Percentiles rank a stretch among this genome's conserved stretches.
These are phyloP conservation scores for Bedellia somnulentella DNA, from an alignment of 2,888 invertebrate genomes.

Conservation along the genomic window DNA sequence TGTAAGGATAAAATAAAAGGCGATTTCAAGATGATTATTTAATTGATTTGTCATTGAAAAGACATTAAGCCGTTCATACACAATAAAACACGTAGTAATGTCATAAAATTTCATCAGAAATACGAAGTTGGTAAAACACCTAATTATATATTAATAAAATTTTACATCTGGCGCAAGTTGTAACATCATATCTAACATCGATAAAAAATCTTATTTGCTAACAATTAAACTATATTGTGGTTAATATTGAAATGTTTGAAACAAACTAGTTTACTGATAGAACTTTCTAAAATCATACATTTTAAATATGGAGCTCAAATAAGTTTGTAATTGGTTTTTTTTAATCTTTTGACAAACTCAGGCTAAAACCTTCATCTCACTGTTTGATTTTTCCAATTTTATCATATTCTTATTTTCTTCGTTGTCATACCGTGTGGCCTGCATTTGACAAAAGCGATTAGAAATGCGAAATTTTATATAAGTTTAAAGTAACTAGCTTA, in stretches of 20 bases:
- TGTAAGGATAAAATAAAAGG: conserved; percentile 46
- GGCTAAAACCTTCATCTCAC: conserved; percentile 16
- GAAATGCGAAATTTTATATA: conserved; percentile 1
- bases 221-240: neutral
- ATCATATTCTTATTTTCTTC: conserved; percentile 16
- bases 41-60: conserved; percentile 47
- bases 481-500: neutral
- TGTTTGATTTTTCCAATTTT: neutral
- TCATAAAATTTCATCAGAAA: conserved; percentile 33
- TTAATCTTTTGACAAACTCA: conserved; percentile 56
- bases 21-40: conserved; percentile 44
- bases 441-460: conserved; percentile 47
- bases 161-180: conserved; percentile 48
- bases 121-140: conserved; percentile 19
- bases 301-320: neutral
- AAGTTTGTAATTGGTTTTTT: conserved; percentile 7
- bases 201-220: neutral
- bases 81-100: conserved; percentile 35
- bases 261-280: neutral
- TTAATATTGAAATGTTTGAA: conserved; percentile 5
- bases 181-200: too few species aligned
- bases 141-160: conserved; percentile 6
- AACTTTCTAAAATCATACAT: neutral
- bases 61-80: conserved; percentile 49
- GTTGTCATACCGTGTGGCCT: conserved; percentile 52